phyloP scores from a whole-genome alignment of 2,888 invertebrate species.

The Cosmia pyralina region DNA sequence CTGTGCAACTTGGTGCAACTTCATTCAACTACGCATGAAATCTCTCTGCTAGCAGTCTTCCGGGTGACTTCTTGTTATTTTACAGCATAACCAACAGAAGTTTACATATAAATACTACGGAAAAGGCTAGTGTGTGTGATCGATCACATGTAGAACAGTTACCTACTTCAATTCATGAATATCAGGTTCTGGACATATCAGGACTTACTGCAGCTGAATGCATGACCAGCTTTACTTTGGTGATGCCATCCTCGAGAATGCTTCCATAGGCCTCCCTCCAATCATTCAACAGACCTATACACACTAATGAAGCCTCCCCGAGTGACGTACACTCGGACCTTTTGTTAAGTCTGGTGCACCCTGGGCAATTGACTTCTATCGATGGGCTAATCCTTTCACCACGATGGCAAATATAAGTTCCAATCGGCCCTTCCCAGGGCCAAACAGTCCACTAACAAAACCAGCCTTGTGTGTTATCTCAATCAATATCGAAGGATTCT shows the following conservation, averaged over 20 bases:
- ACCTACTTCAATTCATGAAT: not conserved
- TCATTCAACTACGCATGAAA: slow-evolving; percentile 31
- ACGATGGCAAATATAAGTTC: too few relatives aligned
- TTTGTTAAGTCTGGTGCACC: too few relatives aligned
- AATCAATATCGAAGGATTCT: too few relatives aligned
- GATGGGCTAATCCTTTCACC: too few relatives aligned
- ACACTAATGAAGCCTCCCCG: too few relatives aligned
- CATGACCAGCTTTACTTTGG: not conserved
- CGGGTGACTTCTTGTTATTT: slow-evolving; percentile 13
- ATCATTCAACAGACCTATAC: not conserved
- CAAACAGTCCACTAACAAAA: too few relatives aligned
- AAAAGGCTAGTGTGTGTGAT: not conserved
- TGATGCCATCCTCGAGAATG: not conserved
- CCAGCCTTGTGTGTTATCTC: too few relatives aligned
- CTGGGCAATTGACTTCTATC: too few relatives aligned
- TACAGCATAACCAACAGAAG: not conserved
- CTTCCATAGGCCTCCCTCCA: not conserved
- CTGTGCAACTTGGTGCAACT: slow-evolving; percentile 31
- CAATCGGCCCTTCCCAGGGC: too few relatives aligned
- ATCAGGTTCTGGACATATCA: not conserved
- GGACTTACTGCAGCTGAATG: not conserved
- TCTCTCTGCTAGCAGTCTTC: slow-evolving; percentile 28
- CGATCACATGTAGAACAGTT: not conserved
- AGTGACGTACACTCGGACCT: too few relatives aligned
- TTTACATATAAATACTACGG: not conserved